Conservation (phyloP, 2,113 vertebrate genomes). For the Pseudorasbora parva region DNA sequence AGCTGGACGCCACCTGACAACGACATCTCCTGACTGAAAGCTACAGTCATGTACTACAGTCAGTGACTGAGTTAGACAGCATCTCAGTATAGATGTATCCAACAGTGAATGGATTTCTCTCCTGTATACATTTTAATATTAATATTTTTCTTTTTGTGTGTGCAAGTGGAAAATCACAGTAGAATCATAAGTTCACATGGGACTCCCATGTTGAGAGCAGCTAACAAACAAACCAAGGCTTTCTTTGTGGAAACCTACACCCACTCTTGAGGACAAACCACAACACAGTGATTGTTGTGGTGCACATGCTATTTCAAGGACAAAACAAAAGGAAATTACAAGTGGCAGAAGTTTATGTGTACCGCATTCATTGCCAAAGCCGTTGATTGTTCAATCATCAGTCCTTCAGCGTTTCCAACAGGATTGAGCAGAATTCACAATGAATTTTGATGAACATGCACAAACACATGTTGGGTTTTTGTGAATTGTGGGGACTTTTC, state of each 20-base stretch:
- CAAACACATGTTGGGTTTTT: no score
- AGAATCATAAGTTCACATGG: background rate
- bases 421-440: background rate
- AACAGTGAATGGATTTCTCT: background rate
- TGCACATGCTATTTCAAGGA: conserved; percentile 41
- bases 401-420: conserved; percentile 3
- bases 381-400: background rate
- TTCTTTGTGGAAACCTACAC: conserved; percentile 43
- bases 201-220: conserved; percentile 30
- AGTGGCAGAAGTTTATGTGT: conserved; percentile 31
- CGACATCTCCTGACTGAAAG: no score
- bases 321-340: conserved; percentile 45
- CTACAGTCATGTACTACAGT: no score
- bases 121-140: background rate
- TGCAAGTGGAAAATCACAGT: conserved; percentile 16
- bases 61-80: no score
- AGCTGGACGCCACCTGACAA: no score
- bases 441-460: background rate
- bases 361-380: conserved; percentile 13
- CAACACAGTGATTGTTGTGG: conserved; percentile 41
- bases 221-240: conserved; percentile 29
- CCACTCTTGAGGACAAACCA: conserved; percentile 44
- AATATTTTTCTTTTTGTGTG: background rate
- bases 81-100: no score
- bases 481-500: no score